phyloP scores from a whole-genome alignment of 1,140 invertebrate genomes.

The Dendrolimus kikuchii region DNA sequence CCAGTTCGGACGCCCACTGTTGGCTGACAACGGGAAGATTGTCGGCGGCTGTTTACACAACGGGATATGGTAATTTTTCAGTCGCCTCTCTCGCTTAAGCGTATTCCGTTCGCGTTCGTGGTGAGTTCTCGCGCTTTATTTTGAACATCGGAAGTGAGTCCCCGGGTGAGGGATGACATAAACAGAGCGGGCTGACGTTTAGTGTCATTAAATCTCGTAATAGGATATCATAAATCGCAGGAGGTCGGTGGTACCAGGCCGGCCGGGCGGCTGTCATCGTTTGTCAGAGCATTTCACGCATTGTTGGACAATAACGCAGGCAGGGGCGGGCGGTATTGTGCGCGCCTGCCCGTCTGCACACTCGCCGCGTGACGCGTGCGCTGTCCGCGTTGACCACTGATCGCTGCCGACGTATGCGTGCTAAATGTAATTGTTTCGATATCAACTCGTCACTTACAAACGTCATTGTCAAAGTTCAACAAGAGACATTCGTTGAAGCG shows the following conservation, averaged over 20 bases:
- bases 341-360: slow-evolving; percentile 28
- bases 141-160: slow-evolving; percentile 25
- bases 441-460: too few species aligned
- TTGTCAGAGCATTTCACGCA: slow-evolving; percentile 69
- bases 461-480: too few species aligned
- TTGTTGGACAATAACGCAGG: slow-evolving; percentile 67
- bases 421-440: too few species aligned
- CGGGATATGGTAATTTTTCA: slow-evolving; percentile 55
- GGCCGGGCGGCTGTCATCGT: slow-evolving; percentile 62
- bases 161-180: slow-evolving; percentile 23
- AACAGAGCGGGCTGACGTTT: slow-evolving; percentile 36
- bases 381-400: too few species aligned
- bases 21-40: slow-evolving; percentile 65
- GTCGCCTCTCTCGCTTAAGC: slow-evolving; percentile 14
- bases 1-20: slow-evolving; percentile 47
- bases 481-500: too few species aligned
- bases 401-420: too few species aligned
- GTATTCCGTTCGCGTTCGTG: slow-evolving; percentile 31
- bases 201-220: slow-evolving; percentile 68
- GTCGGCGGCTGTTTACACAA: slow-evolving; percentile 55
- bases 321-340: slow-evolving; percentile 37
- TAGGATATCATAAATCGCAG: slow-evolving; percentile 68
- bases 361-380: slow-evolving; percentile 38
- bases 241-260: slow-evolving; percentile 48
- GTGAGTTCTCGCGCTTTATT: slow-evolving; percentile 26